Conservation (phyloP, 1,140 invertebrate genomes). For the Stegodyphus mimosarum region DNA sequence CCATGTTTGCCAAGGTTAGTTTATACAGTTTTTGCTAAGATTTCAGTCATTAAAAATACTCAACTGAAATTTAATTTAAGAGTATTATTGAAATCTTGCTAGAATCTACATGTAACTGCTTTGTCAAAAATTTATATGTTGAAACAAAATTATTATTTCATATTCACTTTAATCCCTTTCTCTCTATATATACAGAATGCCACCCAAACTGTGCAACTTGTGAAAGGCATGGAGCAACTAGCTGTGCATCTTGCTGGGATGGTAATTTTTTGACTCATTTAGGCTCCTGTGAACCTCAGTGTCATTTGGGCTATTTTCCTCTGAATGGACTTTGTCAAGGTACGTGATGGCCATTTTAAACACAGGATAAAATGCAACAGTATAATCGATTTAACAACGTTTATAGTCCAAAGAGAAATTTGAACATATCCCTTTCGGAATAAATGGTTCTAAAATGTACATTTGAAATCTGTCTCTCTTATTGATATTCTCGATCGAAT, state of each 20-base stretch:
- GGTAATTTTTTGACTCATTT: constrained; percentile 38
- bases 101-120: background rate
- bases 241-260: constrained; percentile 36
- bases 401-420: too few relatives aligned
- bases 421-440: too few relatives aligned
- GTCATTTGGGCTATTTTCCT: constrained; percentile 38
- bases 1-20: constrained; percentile 22
- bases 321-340: constrained; percentile 33
- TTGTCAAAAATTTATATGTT: background rate
- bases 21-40: too few relatives aligned
- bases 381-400: too few relatives aligned
- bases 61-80: too few relatives aligned
- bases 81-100: background rate
- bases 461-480: too few relatives aligned
- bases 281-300: constrained; percentile 31
- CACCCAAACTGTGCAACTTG: constrained; percentile 38
- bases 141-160: background rate
- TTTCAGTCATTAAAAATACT: too few relatives aligned
- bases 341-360: background rate
- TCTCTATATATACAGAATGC: constrained; percentile 9
- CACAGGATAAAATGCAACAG: too few relatives aligned
- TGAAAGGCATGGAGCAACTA: constrained; percentile 35
- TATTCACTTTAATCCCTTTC: background rate
- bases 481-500: too few relatives aligned
- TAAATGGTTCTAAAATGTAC: too few relatives aligned